These are phyloP conservation scores for Melanogrammus aeglefinus DNA, from an alignment of 2,797 vertebrate species.

Conservation along the genomic window DNA sequence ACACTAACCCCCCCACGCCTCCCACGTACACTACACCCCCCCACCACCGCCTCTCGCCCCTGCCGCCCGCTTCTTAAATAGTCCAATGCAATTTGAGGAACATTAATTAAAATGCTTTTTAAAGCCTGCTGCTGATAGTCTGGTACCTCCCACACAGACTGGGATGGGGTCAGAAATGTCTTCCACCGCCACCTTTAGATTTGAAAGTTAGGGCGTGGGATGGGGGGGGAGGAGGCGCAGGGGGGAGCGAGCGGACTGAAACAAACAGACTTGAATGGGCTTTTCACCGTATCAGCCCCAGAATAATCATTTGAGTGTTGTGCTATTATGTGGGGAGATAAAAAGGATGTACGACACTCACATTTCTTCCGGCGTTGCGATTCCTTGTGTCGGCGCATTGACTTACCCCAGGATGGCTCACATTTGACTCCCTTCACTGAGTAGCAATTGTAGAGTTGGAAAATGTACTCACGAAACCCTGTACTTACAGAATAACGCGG, in stretches of 20 bases:
- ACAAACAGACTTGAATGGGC: conserved; percentile 67
- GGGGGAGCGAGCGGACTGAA: conserved; percentile 45
- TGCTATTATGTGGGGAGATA: conserved; percentile 71
- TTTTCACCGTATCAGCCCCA: conserved; percentile 64
- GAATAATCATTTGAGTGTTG: conserved; percentile 74
- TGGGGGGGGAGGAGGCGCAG: no score
- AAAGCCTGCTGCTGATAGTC: conserved; percentile 59
- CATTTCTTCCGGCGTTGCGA: conserved; percentile 36
- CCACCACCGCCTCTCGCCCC: not conserved
- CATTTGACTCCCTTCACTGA: conserved; percentile 71
- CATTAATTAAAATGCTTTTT: conserved; percentile 74
- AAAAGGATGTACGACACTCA: conserved; percentile 53
- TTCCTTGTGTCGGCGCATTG: conserved; percentile 60
- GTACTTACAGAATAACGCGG: conserved; percentile 63
- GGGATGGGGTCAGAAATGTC: no score
- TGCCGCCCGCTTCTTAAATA: conserved; percentile 59
- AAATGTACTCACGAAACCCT: conserved; percentile 63
- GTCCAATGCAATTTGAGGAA: conserved; percentile 67
- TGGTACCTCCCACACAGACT: conserved; percentile 64
- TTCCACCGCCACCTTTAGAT: conserved; percentile 44
- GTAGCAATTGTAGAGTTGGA: conserved; percentile 66
- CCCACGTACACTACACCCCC: not conserved
- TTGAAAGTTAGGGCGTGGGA: not conserved
- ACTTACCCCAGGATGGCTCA: conserved; percentile 52
- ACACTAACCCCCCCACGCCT: not conserved